phyloP scores from a whole-genome alignment of 2,888 invertebrate genomes.

The Xylophagus ater region DNA sequence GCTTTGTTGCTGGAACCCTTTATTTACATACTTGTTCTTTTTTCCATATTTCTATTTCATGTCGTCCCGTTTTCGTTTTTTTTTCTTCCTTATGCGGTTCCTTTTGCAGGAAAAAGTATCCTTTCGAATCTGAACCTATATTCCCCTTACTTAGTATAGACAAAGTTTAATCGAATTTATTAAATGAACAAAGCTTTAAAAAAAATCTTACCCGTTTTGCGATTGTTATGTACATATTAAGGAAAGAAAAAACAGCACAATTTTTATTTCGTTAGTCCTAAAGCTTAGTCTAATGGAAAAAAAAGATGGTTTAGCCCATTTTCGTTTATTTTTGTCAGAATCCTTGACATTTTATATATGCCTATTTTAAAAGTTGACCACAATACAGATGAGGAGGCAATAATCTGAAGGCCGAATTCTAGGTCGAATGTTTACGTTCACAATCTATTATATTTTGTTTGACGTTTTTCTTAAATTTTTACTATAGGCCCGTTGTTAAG shows the following conservation, averaged over 20 bases:
- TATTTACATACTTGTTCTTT: conserved; percentile 5
- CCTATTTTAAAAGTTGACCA: too few species aligned
- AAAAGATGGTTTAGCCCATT: not conserved
- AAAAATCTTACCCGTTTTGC: not conserved
- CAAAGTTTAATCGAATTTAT: conserved; percentile 15
- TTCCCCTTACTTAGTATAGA: conserved; percentile 6
- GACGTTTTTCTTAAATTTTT: too few species aligned
- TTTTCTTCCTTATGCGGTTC: not conserved
- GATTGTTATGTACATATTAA: not conserved
- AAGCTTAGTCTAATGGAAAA: conserved; percentile 10
- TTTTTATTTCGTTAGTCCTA: not conserved
- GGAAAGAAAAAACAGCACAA: too few species aligned
- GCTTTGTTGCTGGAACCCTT: conserved; percentile 11
- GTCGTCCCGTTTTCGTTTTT: not conserved
- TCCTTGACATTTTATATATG: too few species aligned
- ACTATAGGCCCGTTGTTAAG: too few species aligned
- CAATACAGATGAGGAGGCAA: too few species aligned
- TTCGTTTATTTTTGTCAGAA: too few species aligned
- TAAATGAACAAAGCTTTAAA: conserved; percentile 10
- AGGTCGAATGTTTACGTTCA: too few species aligned
- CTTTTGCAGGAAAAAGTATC: not conserved
- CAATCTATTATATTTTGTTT: too few species aligned
- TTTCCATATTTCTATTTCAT: too few species aligned
- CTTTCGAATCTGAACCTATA: not conserved
- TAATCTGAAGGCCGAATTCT: too few species aligned